These are phyloP conservation scores for Puma concolor DNA, from an alignment of 2,113 vertebrate species.

Conservation along the genomic window DNA sequence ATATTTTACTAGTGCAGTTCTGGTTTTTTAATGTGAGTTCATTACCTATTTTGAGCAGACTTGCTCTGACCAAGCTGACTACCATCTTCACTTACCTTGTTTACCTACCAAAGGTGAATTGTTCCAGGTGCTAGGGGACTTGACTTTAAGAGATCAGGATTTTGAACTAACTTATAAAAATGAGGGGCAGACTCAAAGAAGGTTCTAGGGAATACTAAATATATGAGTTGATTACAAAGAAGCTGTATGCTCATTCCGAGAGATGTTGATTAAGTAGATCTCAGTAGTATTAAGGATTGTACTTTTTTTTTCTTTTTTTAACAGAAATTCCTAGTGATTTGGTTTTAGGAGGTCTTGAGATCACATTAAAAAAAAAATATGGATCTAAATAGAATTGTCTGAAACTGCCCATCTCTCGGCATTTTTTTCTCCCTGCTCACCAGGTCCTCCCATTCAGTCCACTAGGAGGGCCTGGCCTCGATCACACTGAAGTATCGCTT, in stretches of 20 bases:
- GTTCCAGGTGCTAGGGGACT: neutral
- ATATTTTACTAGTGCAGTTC: neutral
- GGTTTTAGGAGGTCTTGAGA: neutral
- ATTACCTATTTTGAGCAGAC: neutral
- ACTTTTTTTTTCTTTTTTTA: neutral
- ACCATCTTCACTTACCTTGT: neutral
- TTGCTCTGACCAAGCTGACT: neutral
- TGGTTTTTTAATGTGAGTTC: neutral
- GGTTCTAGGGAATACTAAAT: neutral
- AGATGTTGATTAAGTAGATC: neutral
- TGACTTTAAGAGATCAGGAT: neutral
- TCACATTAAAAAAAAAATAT: neutral
- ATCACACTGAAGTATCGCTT: fast-evolving
- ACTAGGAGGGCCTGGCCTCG: neutral
- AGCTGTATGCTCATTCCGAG: neutral
- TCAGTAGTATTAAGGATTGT: neutral
- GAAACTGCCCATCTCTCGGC: neutral
- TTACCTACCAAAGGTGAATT: neutral
- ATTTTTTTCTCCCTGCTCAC: neutral
- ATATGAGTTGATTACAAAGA: neutral
- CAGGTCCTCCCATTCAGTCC: fast-evolving
- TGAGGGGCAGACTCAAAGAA: neutral
- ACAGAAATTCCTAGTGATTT: neutral
- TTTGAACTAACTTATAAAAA: conserved; percentile 11
- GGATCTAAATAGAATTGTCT: neutral